Evolutionary conservation across 2,888 invertebrate genomes (phyloP).

Genomic region (Dinocampus coccinellae): DNA sequence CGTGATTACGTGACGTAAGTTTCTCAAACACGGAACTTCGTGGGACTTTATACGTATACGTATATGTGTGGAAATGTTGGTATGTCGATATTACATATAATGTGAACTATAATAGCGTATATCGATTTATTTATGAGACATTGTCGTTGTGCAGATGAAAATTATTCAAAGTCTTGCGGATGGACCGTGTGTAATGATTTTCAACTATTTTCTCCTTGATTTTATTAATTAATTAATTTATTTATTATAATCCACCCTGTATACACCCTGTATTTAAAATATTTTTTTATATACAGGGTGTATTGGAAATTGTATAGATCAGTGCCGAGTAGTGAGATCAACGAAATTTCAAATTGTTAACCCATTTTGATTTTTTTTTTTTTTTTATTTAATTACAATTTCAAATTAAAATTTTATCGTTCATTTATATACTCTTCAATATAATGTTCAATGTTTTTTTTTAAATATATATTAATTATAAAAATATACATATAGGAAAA

Average conservation of each 20-base stretch:
- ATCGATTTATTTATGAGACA: slow-evolving; percentile 17
- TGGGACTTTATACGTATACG: no score
- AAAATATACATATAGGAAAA: no score
- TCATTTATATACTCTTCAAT: no score
- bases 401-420: no score
- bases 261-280: not conserved
- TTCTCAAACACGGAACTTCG: slow-evolving; percentile 21
- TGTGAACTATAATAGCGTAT: not conserved
- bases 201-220: slow-evolving; percentile 3
- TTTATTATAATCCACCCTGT: no score
- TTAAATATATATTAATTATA: no score
- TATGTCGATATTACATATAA: not conserved
- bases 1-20: slow-evolving; percentile 25
- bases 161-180: slow-evolving; percentile 4
- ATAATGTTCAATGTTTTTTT: no score
- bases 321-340: no score
- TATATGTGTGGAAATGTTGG: not conserved
- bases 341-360: no score
- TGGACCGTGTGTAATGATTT: slow-evolving; percentile 18
- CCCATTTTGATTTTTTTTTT: no score
- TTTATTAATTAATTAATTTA: not conserved
- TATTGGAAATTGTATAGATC: no score
- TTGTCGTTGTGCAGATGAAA: not conserved
- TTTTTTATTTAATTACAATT: no score
- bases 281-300: not conserved